Evolutionary conservation across 2,113 vertebrate genomes (phyloP).

Genomic region (Callopanchax toddi): DNA sequence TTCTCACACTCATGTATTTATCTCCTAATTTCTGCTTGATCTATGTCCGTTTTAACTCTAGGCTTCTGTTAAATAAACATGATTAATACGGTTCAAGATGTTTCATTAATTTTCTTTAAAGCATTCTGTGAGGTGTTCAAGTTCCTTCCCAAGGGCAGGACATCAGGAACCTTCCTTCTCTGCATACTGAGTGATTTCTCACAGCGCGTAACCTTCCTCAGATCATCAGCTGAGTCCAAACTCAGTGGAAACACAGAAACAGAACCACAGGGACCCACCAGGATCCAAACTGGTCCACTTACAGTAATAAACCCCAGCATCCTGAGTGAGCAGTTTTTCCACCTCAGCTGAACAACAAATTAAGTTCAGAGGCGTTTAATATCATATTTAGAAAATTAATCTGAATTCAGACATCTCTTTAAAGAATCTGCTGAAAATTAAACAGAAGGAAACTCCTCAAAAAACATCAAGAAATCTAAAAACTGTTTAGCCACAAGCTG

Average conservation of each 20-base stretch:
- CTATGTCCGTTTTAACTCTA: background rate
- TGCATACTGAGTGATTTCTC: slow-evolving; percentile 55
- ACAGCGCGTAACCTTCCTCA: slow-evolving; percentile 10
- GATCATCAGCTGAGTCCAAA: background rate
- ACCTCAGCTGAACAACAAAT: background rate
- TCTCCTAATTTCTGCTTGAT: background rate
- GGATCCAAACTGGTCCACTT: background rate
- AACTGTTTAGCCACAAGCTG: no score
- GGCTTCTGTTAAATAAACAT: slow-evolving; percentile 28
- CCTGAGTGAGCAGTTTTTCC: background rate
- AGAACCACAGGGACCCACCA: background rate
- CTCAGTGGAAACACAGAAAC: background rate
- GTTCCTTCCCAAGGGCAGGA: slow-evolving; percentile 46
- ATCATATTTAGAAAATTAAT: background rate
- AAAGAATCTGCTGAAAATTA: background rate
- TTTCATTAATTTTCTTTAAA: slow-evolving; percentile 53
- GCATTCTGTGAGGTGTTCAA: slow-evolving; percentile 16
- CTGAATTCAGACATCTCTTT: background rate
- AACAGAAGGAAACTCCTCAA: background rate
- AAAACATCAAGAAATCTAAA: background rate
- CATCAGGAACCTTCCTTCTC: slow-evolving; percentile 12
- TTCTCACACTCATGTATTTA: background rate
- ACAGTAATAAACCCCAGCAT: background rate
- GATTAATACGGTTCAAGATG: slow-evolving; percentile 51
- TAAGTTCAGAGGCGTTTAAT: background rate